phyloP scores from a whole-genome alignment of 2,888 invertebrate species.

The Plagiodera versicolora region DNA sequence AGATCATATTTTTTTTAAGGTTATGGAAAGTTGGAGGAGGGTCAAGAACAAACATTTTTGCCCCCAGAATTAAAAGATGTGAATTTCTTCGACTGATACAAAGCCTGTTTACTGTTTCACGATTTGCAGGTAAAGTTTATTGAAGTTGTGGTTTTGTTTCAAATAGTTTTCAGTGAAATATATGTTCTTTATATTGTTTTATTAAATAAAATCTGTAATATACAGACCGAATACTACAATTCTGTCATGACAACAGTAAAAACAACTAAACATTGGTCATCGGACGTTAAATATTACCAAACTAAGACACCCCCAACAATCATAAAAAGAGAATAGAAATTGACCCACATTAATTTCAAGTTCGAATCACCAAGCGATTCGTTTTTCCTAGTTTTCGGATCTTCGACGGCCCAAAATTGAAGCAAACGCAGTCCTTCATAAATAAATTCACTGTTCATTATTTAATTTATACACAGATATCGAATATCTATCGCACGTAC shows the following conservation, averaged over 20 bases:
- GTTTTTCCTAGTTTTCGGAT: background rate
- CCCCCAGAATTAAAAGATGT: conserved; percentile 67
- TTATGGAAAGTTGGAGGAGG: conserved; percentile 61
- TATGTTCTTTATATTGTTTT: conserved; percentile 29
- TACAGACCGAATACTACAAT: conserved; percentile 48
- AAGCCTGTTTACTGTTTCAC: too few species aligned
- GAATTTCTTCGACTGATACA: conserved; percentile 58
- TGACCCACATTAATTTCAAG: background rate
- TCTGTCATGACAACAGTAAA: conserved; percentile 38
- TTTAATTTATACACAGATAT: conserved; percentile 34
- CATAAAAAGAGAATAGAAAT: conserved; percentile 18
- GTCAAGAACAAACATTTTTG: conserved; percentile 65
- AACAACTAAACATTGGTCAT: conserved; percentile 35
- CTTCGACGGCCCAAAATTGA: background rate
- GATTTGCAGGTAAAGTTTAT: too few species aligned
- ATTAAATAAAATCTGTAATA: conserved; percentile 52
- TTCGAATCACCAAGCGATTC: background rate
- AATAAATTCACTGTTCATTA: background rate
- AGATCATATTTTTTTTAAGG: too few species aligned
- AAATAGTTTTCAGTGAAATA: too few species aligned
- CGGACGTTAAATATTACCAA: conserved; percentile 31
- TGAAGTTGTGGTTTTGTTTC: too few species aligned
- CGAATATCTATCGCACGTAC: conserved; percentile 29
- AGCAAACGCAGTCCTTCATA: background rate
- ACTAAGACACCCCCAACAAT: conserved; percentile 21